Evolutionary conservation across 2,113 vertebrate genomes (phyloP), one percentile per base, ranked within the genome.

Genomic region (Dipodomys spectabilis): DNA sequence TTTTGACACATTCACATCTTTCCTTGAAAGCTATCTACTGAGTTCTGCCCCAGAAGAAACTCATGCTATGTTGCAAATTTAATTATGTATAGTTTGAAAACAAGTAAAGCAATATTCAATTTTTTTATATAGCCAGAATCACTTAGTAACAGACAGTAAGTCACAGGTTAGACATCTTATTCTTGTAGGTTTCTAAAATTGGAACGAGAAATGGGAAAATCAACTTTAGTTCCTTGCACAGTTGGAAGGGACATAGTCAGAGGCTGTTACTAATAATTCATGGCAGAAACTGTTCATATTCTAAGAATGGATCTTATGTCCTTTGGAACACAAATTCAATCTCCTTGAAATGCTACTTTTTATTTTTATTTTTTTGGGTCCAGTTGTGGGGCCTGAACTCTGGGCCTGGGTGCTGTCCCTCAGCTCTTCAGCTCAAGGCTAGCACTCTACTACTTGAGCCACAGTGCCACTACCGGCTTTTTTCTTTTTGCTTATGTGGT

Each of bases 41-140:
- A 96, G 92, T 97, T 97, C 83, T 98, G 97, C 97, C 97, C 49
- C 49, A 98, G 96, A 97, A 97, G 94, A 98, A 97, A 96, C 95
- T 97, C 96, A 93, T 95, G 97, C 97, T 96, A 96, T 95, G 96
- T 93, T 98, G 93, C 94, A 98, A 98, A 97, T 98, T 98, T 98
- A 98, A 98, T 98, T 97, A 98, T 98, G 98, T 97, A 98, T 97
- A 98, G 98, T 98, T 98, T 97, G 98, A 98, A 97, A 97, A 98
- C 97, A 97, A 97, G 98, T 98, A 98, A 96, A 97, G 96, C 96
- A 97, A 97, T 97, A 97, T 98, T 98, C 97, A 97, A 97, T 98
- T 96, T 98, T 98, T 98, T 15, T 97, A 98, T 97, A 98, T 88
- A 98, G 97, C 95, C 97, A 98, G 98, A 97, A 97, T 97, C 96